A percentile compares a stretch with the other conserved stretches of the same genome.
Conservation (phyloP, 1,140 invertebrate genomes). For the Harpegnathos saltator region DNA sequence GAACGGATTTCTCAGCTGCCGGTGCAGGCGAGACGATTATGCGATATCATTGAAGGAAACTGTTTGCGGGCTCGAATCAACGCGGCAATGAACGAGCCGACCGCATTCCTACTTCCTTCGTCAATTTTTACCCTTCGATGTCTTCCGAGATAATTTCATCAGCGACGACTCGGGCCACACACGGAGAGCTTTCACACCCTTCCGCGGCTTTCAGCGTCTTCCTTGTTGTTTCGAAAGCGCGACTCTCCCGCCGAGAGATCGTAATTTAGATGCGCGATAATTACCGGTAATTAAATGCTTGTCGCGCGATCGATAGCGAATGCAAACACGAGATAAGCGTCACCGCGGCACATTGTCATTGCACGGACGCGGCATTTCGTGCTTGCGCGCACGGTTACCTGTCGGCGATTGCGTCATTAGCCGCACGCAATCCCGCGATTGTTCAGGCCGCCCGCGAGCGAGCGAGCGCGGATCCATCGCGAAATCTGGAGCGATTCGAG, state of each 20-base stretch:
- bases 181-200: no score
- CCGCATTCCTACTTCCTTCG: no score
- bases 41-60: no score
- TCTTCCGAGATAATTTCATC: no score
- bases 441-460: slow-evolving; percentile 2
- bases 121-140: no score
- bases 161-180: no score
- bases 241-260: not conserved
- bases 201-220: no score
- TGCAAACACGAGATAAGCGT: slow-evolving; percentile 8
- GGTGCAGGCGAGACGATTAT: no score
- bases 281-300: slow-evolving; percentile 10
- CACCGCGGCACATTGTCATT: slow-evolving; percentile 8
- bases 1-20: no score
- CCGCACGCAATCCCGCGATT: slow-evolving; percentile 26
- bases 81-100: no score
- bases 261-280: not conserved
- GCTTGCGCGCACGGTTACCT: slow-evolving; percentile 7
- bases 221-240: no score
- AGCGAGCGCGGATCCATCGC: slow-evolving; percentile 6
- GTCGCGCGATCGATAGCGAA: not conserved
- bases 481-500: slow-evolving; percentile 8
- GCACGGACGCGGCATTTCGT: not conserved
- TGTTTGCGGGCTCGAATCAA: no score
- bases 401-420: slow-evolving; percentile 13